phyloP scores from a whole-genome alignment of 2,113 vertebrate genomes.

The Aegotheles bennettii region DNA sequence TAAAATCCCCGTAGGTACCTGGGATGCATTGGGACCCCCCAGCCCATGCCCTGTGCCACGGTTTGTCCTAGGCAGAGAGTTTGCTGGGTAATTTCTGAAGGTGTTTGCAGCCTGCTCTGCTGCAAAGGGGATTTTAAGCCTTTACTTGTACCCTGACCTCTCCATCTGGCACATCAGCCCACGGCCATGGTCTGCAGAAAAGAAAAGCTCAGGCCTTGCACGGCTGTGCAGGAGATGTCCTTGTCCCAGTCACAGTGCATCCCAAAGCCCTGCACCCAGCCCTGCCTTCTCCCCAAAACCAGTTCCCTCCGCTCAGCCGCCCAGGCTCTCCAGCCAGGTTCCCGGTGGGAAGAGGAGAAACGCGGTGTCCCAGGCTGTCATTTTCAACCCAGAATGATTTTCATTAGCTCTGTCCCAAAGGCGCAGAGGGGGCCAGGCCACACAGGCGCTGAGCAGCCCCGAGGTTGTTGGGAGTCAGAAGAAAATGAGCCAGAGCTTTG shows the following conservation, averaged over 20 bases:
- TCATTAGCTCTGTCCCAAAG: conserved; percentile 10
- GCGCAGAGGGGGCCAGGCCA: neutral
- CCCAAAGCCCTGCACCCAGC: neutral
- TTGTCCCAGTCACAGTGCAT: neutral
- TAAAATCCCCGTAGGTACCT: neutral
- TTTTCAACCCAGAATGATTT: conserved; percentile 13
- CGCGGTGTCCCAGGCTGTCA: neutral
- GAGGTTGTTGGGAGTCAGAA: conserved; percentile 27
- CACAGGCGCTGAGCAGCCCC: conserved; percentile 15
- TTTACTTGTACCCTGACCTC: neutral
- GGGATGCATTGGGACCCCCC: accelerated
- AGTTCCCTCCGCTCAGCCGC: neutral
- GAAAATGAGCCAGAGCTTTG: neutral
- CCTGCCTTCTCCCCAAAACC: neutral
- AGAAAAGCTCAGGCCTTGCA: neutral
- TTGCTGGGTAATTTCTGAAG: neutral
- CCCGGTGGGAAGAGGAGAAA: conserved; percentile 24
- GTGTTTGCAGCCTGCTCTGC: neutral
- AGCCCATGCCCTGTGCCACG: accelerated
- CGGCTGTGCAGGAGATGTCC: neutral
- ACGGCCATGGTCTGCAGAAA: neutral
- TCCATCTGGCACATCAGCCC: neutral
- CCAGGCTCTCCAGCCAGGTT: neutral
- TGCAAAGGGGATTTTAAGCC: neutral
- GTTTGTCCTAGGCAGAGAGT: neutral